phyloP scores from a whole-genome alignment of 64 coral and sea anemone species.

The Hydrozoanthus tunicans region DNA sequence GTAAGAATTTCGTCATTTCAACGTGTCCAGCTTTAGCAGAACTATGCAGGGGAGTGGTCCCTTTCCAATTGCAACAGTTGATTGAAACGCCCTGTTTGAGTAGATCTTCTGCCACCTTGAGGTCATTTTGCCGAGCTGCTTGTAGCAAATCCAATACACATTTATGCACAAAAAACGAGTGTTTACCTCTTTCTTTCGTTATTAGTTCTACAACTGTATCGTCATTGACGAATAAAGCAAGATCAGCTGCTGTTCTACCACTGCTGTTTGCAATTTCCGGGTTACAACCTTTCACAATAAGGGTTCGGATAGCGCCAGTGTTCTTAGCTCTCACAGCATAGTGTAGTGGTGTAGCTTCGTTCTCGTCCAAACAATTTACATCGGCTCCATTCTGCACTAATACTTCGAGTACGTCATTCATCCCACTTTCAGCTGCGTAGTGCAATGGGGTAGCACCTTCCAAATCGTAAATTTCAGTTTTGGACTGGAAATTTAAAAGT shows the following conservation, averaged over 20 bases:
- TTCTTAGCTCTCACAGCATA: slow-evolving; percentile 19
- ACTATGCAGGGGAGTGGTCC: slow-evolving; percentile 13
- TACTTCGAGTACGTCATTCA: slow-evolving; percentile 4
- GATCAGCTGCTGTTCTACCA: slow-evolving; percentile 8
- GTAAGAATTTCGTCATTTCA: background rate
- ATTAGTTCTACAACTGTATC: background rate
- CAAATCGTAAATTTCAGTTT: slow-evolving; percentile 4
- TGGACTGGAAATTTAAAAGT: background rate
- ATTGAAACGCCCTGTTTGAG: slow-evolving; percentile 2
- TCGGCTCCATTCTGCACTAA: background rate
- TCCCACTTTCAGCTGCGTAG: slow-evolving; percentile 13
- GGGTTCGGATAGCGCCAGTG: background rate
- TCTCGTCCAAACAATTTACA: slow-evolving; percentile 28
- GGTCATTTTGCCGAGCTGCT: slow-evolving; percentile 7
- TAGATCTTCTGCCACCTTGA: background rate
- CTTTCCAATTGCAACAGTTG: slow-evolving; percentile 23
- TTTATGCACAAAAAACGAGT: background rate
- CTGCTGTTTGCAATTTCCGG: background rate
- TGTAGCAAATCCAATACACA: slow-evolving; percentile 4
- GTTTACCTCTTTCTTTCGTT: background rate
- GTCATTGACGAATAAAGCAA: background rate
- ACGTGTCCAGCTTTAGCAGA: background rate
- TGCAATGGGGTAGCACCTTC: slow-evolving; percentile 32
- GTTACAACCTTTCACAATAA: slow-evolving; percentile 24
- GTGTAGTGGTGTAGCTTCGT: slow-evolving; percentile 12